Evolutionary conservation across 2,113 vertebrate species (phyloP).

Genomic region (Amphiprion percula): DNA sequence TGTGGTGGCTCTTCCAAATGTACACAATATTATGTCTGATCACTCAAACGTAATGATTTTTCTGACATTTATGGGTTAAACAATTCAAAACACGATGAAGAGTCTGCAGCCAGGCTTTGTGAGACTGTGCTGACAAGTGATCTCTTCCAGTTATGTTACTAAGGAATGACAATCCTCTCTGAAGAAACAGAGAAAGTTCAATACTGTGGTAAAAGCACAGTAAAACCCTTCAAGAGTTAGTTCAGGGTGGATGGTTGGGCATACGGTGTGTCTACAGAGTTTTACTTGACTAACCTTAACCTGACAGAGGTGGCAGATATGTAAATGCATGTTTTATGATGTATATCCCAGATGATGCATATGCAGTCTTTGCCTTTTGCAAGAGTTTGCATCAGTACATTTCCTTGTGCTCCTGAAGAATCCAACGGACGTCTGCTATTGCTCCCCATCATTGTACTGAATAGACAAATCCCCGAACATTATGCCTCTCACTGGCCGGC

Average conservation of each 20-base stretch:
- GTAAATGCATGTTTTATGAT: neutral
- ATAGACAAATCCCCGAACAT: conserved; percentile 50
- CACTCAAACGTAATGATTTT: neutral
- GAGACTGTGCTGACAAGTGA: neutral
- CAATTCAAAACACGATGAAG: too few species aligned
- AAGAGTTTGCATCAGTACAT: conserved; percentile 14
- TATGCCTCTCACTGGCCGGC: conserved; percentile 45
- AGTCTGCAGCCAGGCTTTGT: neutral
- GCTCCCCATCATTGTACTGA: conserved; percentile 25
- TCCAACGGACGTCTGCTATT: conserved; percentile 43
- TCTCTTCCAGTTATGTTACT: conserved; percentile 2
- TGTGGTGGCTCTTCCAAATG: neutral
- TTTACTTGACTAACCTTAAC: neutral
- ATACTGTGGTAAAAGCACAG: too few species aligned
- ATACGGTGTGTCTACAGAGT: neutral
- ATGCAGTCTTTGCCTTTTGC: neutral
- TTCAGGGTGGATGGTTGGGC: too few species aligned
- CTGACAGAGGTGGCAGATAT: neutral
- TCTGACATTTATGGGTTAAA: too few species aligned
- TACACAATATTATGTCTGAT: neutral
- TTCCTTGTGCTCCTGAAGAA: conserved; percentile 15
- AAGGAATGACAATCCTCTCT: neutral
- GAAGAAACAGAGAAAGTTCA: too few species aligned
- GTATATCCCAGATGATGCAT: neutral
- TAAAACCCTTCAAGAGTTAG: too few species aligned